phyloP scores from a whole-genome alignment of 2,797 vertebrate species.

The Oceanodroma leucorhoa region DNA sequence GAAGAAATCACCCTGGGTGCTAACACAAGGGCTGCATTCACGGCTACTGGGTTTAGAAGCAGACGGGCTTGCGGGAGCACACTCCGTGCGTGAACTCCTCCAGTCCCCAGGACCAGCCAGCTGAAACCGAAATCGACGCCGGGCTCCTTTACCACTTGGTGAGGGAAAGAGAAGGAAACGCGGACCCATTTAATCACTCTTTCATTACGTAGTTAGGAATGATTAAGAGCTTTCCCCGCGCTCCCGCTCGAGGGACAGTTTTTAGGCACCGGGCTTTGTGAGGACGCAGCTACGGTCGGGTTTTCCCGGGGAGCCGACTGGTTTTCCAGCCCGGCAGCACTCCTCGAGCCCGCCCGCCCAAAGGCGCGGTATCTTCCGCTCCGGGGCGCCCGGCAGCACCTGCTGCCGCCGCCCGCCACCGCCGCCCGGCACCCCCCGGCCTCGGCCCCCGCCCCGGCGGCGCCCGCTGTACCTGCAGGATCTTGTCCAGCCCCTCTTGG shows the following conservation, averaged over 20 bases:
- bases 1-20: background rate
- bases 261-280: background rate
- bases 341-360: background rate
- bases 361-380: background rate
- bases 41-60: background rate
- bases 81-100: background rate
- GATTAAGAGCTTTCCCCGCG: background rate
- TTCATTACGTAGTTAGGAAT: background rate
- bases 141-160: accelerated
- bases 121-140: background rate
- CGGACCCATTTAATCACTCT: background rate
- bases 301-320: background rate
- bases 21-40: background rate
- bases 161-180: too few species aligned
- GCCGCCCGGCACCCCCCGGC: background rate
- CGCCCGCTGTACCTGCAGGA: slow-evolving; percentile 84
- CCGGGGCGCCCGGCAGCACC: background rate
- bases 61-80: background rate
- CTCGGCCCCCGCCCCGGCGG: background rate
- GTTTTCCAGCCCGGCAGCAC: background rate
- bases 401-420: background rate
- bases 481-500: slow-evolving; percentile 85
- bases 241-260: background rate
- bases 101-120: background rate
- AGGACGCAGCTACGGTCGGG: background rate